Percentiles rank a stretch among this genome's conserved stretches.
These are phyloP conservation scores for Archips crataeganus DNA, from an alignment of 2,888 invertebrate species.

Conservation along the genomic window DNA sequence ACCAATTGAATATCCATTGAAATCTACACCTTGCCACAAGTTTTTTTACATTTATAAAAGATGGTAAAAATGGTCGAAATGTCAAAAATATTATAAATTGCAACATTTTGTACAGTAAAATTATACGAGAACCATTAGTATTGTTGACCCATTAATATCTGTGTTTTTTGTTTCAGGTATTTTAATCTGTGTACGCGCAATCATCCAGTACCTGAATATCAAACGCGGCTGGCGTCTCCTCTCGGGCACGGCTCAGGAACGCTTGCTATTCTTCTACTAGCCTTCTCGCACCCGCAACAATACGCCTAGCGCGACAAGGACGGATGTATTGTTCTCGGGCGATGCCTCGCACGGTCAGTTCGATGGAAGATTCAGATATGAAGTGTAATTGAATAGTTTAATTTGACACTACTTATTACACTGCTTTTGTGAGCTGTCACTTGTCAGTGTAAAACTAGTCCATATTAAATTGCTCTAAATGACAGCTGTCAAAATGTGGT, in stretches of 20 bases:
- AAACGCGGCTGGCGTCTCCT: slow-evolving; percentile 95
- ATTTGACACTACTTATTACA: neutral
- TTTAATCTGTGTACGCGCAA: slow-evolving; percentile 94
- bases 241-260: slow-evolving; percentile 94
- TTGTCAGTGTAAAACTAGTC: neutral
- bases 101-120: no score
- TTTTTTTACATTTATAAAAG: no score
- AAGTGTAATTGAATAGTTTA: slow-evolving; percentile 2
- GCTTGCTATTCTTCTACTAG: slow-evolving; percentile 94
- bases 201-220: slow-evolving; percentile 95
- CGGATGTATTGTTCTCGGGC: neutral
- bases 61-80: no score
- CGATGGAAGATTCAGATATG: neutral
- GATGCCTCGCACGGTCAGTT: neutral
- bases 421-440: neutral
- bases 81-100: no score
- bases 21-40: no score
- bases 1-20: no score
- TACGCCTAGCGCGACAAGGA: slow-evolving; percentile 10
- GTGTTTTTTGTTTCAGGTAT: slow-evolving; percentile 86
- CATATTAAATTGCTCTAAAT: neutral
- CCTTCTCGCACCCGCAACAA: slow-evolving; percentile 29
- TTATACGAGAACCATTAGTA: no score
- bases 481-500: neutral
- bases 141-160: neutral